These are phyloP conservation scores for Pyrgus malvae DNA, from an alignment of 2,888 invertebrate species.

Conservation along the genomic window DNA sequence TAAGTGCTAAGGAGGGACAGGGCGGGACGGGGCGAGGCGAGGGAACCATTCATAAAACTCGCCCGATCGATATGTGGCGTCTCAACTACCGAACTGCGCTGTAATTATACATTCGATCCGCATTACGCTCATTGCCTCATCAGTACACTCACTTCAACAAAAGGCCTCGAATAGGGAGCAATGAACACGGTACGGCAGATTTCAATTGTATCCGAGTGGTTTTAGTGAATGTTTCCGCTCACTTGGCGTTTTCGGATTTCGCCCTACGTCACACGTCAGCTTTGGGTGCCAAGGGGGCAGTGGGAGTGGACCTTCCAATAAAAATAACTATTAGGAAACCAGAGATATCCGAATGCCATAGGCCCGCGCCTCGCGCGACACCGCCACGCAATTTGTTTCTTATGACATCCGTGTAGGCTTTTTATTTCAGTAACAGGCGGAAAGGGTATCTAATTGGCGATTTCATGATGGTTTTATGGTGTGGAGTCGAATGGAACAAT, in stretches of 20 bases:
- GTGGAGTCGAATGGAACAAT: background rate
- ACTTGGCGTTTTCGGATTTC: background rate
- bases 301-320: slow-evolving; percentile 23
- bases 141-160: slow-evolving; percentile 21
- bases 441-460: slow-evolving; percentile 5
- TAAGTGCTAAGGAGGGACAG: no score
- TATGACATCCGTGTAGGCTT: slow-evolving; percentile 12
- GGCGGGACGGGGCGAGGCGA: slow-evolving; percentile 38
- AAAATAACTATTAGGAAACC: slow-evolving; percentile 27
- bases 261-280: slow-evolving; percentile 3
- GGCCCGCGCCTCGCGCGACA: background rate
- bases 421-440: slow-evolving; percentile 10
- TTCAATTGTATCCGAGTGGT: slow-evolving; percentile 26
- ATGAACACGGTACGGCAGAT: slow-evolving; percentile 36
- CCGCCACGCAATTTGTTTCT: background rate
- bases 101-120: slow-evolving; percentile 36
- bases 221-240: slow-evolving; percentile 15
- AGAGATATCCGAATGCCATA: slow-evolving; percentile 10
- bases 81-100: slow-evolving; percentile 32
- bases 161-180: slow-evolving; percentile 35
- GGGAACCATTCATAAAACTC: slow-evolving; percentile 75
- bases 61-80: slow-evolving; percentile 65
- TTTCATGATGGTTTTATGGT: slow-evolving; percentile 13
- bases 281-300: slow-evolving; percentile 1
- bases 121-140: slow-evolving; percentile 37